phyloP scores from a whole-genome alignment of 2,113 vertebrate genomes.

The Hyla sarda region DNA sequence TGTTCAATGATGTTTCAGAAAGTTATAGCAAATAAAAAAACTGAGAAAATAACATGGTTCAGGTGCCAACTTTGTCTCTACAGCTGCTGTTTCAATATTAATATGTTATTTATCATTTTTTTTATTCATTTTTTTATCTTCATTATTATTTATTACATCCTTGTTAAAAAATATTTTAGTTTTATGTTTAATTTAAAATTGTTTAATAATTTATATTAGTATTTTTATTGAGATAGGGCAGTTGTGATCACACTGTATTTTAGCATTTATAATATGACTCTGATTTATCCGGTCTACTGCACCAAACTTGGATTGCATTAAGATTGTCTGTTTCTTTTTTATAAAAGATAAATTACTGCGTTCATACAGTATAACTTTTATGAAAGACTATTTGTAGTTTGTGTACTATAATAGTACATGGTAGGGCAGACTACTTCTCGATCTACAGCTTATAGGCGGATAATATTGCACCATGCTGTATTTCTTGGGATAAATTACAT shows the following conservation, averaged over 20 bases:
- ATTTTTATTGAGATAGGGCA: neutral
- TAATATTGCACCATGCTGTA: neutral
- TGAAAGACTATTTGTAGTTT: neutral
- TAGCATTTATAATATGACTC: neutral
- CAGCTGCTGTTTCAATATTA: neutral
- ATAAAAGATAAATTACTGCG: neutral
- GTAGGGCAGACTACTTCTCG: neutral
- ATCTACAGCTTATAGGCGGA: neutral
- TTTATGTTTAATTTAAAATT: neutral
- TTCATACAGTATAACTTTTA: neutral
- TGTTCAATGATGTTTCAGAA: neutral
- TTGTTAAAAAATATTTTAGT: neutral
- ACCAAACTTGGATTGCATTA: neutral
- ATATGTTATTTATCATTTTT: neutral
- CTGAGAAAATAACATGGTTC: neutral
- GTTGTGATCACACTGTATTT: neutral
- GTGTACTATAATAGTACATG: neutral
- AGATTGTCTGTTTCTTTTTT: neutral
- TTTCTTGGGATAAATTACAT: neutral
- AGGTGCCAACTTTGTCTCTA: neutral
- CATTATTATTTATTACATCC: neutral
- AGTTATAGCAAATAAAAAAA: conserved; percentile 6
- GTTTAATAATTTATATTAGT: neutral
- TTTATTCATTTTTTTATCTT: neutral
- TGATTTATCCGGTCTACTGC: neutral